Base-by-base conservation (phyloP, 1,140 invertebrate genomes). In the Aphelinus atriplicis region DNA sequence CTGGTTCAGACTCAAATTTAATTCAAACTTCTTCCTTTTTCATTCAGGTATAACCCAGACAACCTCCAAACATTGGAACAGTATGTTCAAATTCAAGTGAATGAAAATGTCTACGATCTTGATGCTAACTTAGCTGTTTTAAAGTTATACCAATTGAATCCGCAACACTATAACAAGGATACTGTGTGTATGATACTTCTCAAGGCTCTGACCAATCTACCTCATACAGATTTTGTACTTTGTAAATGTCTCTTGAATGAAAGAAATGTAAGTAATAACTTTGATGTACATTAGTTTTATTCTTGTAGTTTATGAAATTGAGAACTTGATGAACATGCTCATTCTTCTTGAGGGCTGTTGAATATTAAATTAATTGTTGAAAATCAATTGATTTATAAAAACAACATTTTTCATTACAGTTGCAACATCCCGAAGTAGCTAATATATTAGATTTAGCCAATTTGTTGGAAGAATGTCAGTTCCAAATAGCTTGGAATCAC, bases 171-270 rank as follows among this genome's bases (percentile, higher is more conserved):
- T 80, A 94, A 97, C 82, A 90, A 92, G 62, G 91, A 94, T 64
- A 93, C 98, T 42, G 95, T 95, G 3, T 90, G 90, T 58, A 91
- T 95, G 80, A 98, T 99, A 84, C 88, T 99, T 7, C 83, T 99
- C 65, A 99, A 99, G 84, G 96, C 97, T 2, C 88, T 99, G 7
- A 98, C 97, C 7, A 98, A 98, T 89, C 91, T 98, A 77, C 97
- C 97, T 6, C 96, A 98, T 81, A 97, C 97, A 26, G 97, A 99
- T 89, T 98, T 99, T 85, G 95, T 97, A 48, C 88, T 99, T 57
- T 98, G 97, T 89, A 98, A 98, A 89, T 98, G 96, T 88, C 90
- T 99, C 48, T 90, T 99, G 68, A 93, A 94, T 78, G 93, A 95
- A 80, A 92, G 92, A 84, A 93, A 95, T 86, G 95, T 97, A 90